These are phyloP conservation scores for Scotopteryx bipunctaria DNA, from an alignment of 2,888 invertebrate species.

Conservation along the genomic window DNA sequence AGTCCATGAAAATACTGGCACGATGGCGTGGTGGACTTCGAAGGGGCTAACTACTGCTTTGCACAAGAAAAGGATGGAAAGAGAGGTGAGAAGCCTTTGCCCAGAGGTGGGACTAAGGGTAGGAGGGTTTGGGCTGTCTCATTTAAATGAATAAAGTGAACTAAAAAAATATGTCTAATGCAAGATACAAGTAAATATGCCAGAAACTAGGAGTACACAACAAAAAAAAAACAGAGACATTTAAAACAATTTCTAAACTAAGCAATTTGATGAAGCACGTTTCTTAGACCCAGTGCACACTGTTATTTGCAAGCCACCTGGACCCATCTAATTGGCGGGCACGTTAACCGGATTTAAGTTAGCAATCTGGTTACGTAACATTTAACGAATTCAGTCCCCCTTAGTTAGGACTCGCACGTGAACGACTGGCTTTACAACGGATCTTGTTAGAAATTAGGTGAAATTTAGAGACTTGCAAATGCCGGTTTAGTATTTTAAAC, in stretches of 20 bases:
- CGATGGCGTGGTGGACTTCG: too few species aligned
- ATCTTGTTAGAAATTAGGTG: conserved; percentile 33
- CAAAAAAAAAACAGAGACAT: not conserved
- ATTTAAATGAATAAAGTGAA: too few species aligned
- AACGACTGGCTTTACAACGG: conserved; percentile 41
- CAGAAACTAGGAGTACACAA: too few species aligned
- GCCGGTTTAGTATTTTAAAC: conserved; percentile 3
- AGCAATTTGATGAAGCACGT: conserved; percentile 14
- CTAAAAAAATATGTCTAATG: too few species aligned
- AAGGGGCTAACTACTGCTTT: too few species aligned
- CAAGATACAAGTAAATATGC: too few species aligned
- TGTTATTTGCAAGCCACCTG: conserved; percentile 53
- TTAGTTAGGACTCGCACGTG: conserved; percentile 62
- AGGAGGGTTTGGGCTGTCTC: too few species aligned
- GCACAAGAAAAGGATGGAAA: too few species aligned
- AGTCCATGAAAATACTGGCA: too few species aligned
- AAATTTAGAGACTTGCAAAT: conserved; percentile 15
- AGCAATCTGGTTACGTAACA: conserved; percentile 70
- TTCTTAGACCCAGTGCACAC: conserved; percentile 31
- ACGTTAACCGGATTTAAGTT: conserved; percentile 74
- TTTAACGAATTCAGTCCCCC: conserved; percentile 70
- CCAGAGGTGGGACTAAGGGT: too few species aligned
- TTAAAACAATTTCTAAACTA: not conserved
- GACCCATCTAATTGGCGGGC: conserved; percentile 63
- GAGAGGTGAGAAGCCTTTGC: too few species aligned